Evolutionary conservation across 2,113 vertebrate species (phyloP).

Genomic region (Xyliphius kryptos): DNA sequence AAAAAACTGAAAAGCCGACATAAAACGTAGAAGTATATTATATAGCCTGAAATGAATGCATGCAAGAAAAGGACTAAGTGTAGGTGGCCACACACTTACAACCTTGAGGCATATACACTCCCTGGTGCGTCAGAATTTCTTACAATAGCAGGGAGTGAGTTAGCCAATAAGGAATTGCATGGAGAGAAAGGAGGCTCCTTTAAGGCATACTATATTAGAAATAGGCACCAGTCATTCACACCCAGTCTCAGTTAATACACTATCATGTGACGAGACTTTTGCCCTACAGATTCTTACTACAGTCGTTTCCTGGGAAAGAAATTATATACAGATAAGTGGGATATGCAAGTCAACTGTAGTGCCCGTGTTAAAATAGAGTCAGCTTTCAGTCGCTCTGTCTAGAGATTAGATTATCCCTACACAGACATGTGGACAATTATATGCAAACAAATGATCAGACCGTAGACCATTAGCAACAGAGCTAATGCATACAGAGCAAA

Average conservation of each 20-base stretch:
- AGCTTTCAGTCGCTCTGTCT: too few species aligned
- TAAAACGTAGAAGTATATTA: conserved; percentile 31
- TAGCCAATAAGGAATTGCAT: conserved; percentile 44
- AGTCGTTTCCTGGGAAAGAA: not conserved
- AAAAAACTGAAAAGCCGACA: conserved; percentile 31
- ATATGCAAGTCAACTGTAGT: not conserved
- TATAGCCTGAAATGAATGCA: conserved; percentile 45
- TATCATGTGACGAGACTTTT: conserved; percentile 48
- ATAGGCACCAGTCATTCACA: conserved; percentile 27
- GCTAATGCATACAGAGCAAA: too few species aligned
- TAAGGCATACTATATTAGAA: conserved; percentile 40
- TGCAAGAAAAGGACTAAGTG: conserved; percentile 47
- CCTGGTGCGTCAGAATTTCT: conserved; percentile 41
- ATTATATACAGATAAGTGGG: not conserved
- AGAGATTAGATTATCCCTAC: too few species aligned
- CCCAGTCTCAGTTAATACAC: conserved; percentile 47
- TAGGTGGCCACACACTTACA: conserved; percentile 40
- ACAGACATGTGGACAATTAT: too few species aligned
- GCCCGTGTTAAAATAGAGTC: too few species aligned
- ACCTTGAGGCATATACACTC: conserved; percentile 48
- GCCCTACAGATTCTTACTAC: conserved; percentile 28
- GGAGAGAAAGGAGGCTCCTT: conserved; percentile 41
- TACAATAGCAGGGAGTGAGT: conserved; percentile 36
- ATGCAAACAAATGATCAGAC: too few species aligned
- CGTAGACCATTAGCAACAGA: too few species aligned